Evolutionary conservation across 37 sponge, comb jelly and placozoan genomes (phyloP), one percentile per base, ranked within the genome.

Genomic region (Chondrilla cf. caribensis): DNA sequence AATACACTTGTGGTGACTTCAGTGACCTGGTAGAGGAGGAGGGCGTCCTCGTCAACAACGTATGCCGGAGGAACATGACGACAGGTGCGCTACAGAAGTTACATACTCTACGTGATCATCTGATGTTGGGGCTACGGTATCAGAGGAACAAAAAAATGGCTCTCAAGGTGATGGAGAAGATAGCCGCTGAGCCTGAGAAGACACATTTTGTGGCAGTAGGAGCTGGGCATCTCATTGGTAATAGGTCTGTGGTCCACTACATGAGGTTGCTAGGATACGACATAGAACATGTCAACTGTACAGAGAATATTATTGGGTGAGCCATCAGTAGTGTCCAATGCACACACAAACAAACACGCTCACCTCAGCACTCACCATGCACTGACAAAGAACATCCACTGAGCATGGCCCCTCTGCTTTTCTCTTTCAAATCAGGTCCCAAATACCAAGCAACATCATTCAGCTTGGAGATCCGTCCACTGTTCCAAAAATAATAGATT

Each of bases 1-100:
- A 43, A 37, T 80, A 51, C 58, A 67, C 68, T 44, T 90, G 90
- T 90, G 90, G 90, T n/a, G 81, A 86, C 35, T 86, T 90, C 35
- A 37, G 5, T 1, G 22, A 41, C n/a, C 41, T 83, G 47, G 81
- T 83, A 0, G 33, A 62, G 33, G 2, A 58, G 0, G 28, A 60
- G 37, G 57, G 65, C 41, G 9, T 86, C 29, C 77, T 90, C 19
- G 82, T 84, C 35, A 66, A 58, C 39, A 79, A 37, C 38, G 42
- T 70, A 15, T 76, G 66, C 25, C 29, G 35, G 28, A 58, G 57
- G 2, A 86, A 83, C 70, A 43, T 84, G 41, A 86, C 84, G 0
- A 22, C 21, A 38, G n/a, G 38, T n/a, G 77, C 86, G 26, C 0
- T 83, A 28, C 79, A 6, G 1, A 38, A 29, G 22, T 65, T 86